phyloP scores from a whole-genome alignment of 2,888 invertebrate genomes.

The Physocephala rufipes region DNA sequence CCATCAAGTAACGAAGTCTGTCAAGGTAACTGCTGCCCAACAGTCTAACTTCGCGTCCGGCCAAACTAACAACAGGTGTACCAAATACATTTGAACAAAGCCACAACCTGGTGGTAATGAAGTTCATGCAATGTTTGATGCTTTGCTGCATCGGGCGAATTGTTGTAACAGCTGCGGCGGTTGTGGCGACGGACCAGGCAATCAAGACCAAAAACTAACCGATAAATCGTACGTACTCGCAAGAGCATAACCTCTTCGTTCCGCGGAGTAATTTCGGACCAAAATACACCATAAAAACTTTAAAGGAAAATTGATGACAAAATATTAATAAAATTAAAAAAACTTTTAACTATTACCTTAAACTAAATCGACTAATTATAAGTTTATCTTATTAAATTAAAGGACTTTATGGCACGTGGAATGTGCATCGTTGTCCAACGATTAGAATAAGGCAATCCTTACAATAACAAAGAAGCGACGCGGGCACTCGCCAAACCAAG shows the following conservation, averaged over 20 bases:
- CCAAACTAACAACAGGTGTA: neutral
- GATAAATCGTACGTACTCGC: neutral
- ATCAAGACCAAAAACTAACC: neutral
- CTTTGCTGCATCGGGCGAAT: slow-evolving; percentile 22
- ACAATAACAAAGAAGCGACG: neutral
- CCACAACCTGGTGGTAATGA: too few relatives aligned
- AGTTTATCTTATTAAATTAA: neutral
- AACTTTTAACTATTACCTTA: neutral
- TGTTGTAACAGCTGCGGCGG: neutral
- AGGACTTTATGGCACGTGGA: too few relatives aligned
- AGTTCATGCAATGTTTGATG: neutral
- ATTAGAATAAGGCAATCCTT: slow-evolving; percentile 13
- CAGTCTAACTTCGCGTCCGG: slow-evolving; percentile 23
- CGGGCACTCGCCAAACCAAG: too few relatives aligned
- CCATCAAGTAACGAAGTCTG: slow-evolving; percentile 27
- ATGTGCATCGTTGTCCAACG: slow-evolving; percentile 17
- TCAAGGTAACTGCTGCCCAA: slow-evolving; percentile 33
- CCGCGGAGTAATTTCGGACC: neutral
- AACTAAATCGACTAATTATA: neutral
- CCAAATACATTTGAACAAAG: neutral
- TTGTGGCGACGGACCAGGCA: neutral
- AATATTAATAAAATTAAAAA: neutral
- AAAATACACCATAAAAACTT: too few relatives aligned
- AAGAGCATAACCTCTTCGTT: neutral
- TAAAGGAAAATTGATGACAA: too few relatives aligned